Percentiles rank a stretch among this genome's conserved stretches.
Conservation (phyloP, 2,113 vertebrate genomes). For the Actenoides lindsayi region DNA sequence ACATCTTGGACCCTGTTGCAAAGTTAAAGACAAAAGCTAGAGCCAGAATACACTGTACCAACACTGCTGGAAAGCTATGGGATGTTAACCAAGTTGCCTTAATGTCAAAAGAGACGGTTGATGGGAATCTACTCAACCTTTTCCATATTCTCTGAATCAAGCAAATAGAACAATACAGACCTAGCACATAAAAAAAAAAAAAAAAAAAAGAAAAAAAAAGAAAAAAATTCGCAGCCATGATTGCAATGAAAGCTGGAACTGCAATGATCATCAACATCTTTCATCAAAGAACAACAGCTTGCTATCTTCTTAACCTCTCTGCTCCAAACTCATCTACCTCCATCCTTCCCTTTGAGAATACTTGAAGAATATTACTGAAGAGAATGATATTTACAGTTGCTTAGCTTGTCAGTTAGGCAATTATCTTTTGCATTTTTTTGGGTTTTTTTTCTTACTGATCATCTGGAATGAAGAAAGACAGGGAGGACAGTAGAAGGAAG, state of each 20-base stretch:
- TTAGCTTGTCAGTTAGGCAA: background rate
- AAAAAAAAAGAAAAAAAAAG: background rate
- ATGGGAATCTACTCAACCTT: background rate
- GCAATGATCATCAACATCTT: conserved; percentile 27
- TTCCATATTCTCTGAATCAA: background rate
- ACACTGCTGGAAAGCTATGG: background rate
- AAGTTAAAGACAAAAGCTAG: background rate
- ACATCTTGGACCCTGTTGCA: background rate
- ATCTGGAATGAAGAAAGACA: background rate
- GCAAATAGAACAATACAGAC: background rate
- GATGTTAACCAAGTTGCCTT: background rate
- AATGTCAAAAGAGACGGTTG: background rate
- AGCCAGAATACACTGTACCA: background rate
- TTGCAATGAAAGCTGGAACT: conserved; percentile 41
- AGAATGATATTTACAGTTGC: background rate
- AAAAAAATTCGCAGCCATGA: background rate
- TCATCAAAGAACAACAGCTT: background rate
- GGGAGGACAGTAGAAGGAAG: background rate
- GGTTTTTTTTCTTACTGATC: background rate
- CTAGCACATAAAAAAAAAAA: background rate
- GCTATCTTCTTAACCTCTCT: background rate
- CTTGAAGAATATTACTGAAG: background rate
- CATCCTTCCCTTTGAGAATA: background rate
- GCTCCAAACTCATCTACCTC: background rate
- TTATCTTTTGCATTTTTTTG: background rate